Percentiles rank a stretch among this genome's conserved stretches.
These are phyloP conservation scores for Pituophis catenifer DNA, from an alignment of 2,113 vertebrate species.

Conservation along the genomic window DNA sequence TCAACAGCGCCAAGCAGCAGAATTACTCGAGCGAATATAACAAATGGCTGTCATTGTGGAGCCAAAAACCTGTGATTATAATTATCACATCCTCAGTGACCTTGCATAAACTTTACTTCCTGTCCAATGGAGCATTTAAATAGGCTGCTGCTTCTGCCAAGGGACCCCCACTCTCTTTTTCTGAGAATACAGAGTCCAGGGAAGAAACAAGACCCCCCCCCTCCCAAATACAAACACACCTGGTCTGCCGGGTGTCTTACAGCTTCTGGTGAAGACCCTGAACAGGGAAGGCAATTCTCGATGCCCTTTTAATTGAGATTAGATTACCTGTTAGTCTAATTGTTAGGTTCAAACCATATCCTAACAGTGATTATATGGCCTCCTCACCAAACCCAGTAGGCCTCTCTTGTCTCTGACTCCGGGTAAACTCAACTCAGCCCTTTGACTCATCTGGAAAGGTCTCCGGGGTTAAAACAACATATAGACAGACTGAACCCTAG, in stretches of 20 bases:
- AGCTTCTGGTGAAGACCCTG: constrained; percentile 46
- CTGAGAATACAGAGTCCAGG: constrained; percentile 56
- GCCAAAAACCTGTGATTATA: constrained; percentile 99
- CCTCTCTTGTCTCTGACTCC: constrained; percentile 20
- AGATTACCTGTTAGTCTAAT: too few relatives aligned
- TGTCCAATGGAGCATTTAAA: constrained; percentile 99
- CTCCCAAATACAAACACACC: constrained; percentile 69
- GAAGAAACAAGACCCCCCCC: constrained; percentile 69
- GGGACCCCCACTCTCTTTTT: constrained; percentile 67
- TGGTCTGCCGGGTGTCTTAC: constrained; percentile 53
- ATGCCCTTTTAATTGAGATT: constrained; percentile 61
- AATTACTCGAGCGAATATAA: constrained; percentile 99
- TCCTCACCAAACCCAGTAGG: constrained; percentile 46
- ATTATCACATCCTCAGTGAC: constrained; percentile 99
- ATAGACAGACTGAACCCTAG: background rate
- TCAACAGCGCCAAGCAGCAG: constrained; percentile 86
- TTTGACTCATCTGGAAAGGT: constrained; percentile 58
- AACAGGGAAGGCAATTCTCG: constrained; percentile 54
- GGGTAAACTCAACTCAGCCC: constrained; percentile 8
- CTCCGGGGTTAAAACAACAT: background rate
- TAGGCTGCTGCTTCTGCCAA: constrained; percentile 87
- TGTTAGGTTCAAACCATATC: too few relatives aligned
- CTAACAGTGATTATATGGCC: constrained; percentile 42
- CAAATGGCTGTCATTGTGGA: constrained; percentile 99
- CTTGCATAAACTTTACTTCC: constrained; percentile 99